Evolutionary conservation across 2,888 invertebrate species (phyloP).

Genomic region (Slavum lentiscoides): DNA sequence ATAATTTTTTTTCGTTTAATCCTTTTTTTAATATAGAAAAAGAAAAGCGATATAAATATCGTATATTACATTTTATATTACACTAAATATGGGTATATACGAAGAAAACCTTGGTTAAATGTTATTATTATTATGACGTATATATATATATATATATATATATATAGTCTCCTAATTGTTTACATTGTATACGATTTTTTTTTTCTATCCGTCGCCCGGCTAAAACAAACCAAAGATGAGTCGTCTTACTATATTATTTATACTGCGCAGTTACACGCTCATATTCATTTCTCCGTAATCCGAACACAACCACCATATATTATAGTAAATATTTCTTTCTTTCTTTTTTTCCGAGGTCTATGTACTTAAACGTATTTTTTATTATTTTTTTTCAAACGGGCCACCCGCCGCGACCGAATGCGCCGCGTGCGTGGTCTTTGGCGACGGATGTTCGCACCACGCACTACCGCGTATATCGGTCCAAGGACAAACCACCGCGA

Average conservation of each 20-base stretch:
- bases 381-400: background rate
- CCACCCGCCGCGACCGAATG: constrained; percentile 1
- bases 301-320: background rate
- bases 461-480: background rate
- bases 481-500: background rate
- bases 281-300: background rate
- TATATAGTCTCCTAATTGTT: background rate
- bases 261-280: background rate
- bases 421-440: background rate
- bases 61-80: too few relatives aligned
- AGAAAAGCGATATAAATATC: too few relatives aligned
- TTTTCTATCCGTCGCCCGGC: background rate
- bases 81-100: too few relatives aligned
- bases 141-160: too few relatives aligned
- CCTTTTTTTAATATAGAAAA: too few relatives aligned
- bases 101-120: too few relatives aligned
- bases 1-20: too few relatives aligned
- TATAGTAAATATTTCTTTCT: too few relatives aligned
- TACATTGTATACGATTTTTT: background rate
- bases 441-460: background rate
- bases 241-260: background rate
- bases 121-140: too few relatives aligned
- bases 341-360: background rate
- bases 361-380: background rate
- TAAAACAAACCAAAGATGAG: background rate